A percentile compares a stretch with the other conserved stretches of the same genome.
phyloP scores from a whole-genome alignment of 1,140 invertebrate genomes.

The Doryteuthis pealeii region DNA sequence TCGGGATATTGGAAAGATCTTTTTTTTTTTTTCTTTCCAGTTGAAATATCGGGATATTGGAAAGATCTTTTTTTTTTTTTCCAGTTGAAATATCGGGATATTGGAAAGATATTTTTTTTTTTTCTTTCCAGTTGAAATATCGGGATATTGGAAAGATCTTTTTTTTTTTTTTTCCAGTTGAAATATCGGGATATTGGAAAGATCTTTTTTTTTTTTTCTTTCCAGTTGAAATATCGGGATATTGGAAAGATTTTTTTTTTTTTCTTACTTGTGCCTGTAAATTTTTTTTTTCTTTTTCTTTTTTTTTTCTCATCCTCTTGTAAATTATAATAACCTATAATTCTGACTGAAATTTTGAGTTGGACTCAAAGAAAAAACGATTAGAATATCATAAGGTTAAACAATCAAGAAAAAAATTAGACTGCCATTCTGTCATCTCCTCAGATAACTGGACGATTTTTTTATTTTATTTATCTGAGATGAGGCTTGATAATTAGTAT shows the following conservation, averaged over 20 bases:
- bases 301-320: too few species aligned
- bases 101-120: background rate
- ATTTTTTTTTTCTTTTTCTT: background rate
- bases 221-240: background rate
- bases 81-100: background rate
- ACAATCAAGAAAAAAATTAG: too few species aligned
- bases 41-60: background rate
- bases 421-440: too few species aligned
- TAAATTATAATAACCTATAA: too few species aligned
- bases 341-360: too few species aligned
- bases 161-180: background rate
- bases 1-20: background rate
- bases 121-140: background rate
- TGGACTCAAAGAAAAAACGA: too few species aligned
- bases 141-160: background rate
- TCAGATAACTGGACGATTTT: too few species aligned
- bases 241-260: background rate
- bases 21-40: background rate
- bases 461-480: too few species aligned
- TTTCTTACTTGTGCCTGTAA: background rate
- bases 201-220: background rate
- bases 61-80: background rate
- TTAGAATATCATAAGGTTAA: too few species aligned
- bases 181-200: background rate
- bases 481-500: too few species aligned